Base-by-base conservation (phyloP, 2,888 invertebrate genomes). In the Plebejus argus region DNA sequence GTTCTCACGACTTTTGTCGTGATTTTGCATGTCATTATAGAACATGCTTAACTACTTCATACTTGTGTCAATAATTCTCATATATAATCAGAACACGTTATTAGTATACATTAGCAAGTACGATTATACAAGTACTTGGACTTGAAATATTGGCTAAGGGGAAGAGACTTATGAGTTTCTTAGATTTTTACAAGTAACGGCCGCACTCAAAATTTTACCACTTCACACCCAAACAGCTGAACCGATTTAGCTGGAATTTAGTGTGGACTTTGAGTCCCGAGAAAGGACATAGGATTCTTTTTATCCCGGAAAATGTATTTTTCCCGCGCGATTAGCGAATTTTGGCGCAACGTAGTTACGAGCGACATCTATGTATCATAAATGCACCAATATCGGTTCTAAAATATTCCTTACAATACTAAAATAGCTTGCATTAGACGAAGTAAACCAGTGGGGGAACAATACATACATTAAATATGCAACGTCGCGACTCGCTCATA, bases 381-480 rank as follows among this genome's bases (percentile, higher is more conserved):
- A 61, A 23, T 61, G 61, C 61, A 66, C 66, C 66, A 66, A 33
- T 66, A 66, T 28, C 66, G 12, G 28, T 15, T 6, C 66, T 66
- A 33, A 66, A 66, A 66, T 66, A 66, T 66, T 66, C 66, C 66
- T 66, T 66, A 66, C 18, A 66, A 66, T 66, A 66, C 66, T 66
- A 66, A 66, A 66, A 66, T 66, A 66, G 66, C 35, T 45, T 49
- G 53, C 74, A 74, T 74, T 74, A 74, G 74, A 53, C 53, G 74
- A 28, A 74, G 74, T 49, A 28, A 74, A 53, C 74, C 72, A 45
- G 72, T 49, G 23, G 1, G 49, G 74, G 83, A 82, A 86, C 86
- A 86, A 86, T 86, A 80, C 81, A 78, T 81, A 80, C 83, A 79
- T 83, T 87, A 87, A 88, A 87, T 87, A 88, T 88, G 86, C 87